Evolutionary conservation across 2,888 invertebrate species (phyloP).

Genomic region (Sympetrum striolatum): DNA sequence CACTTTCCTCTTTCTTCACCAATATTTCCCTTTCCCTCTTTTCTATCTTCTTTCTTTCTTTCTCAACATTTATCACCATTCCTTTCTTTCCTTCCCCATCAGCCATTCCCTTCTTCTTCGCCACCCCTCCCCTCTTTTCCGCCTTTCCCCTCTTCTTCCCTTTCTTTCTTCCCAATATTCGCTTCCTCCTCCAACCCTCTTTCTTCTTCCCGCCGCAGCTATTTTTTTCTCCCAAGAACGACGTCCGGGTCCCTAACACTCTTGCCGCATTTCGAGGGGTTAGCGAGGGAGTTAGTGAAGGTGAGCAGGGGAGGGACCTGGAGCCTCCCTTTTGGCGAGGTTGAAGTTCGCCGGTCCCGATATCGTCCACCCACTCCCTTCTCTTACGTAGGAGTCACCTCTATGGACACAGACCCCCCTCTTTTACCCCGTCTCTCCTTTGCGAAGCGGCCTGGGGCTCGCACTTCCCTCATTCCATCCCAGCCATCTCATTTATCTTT

Average conservation of each 20-base stretch:
- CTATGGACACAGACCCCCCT: background rate
- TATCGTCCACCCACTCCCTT: background rate
- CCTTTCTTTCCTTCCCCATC: too few relatives aligned
- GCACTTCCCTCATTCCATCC: background rate
- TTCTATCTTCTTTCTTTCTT: too few relatives aligned
- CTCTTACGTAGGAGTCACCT: background rate
- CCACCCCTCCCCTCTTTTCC: too few relatives aligned
- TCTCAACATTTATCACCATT: too few relatives aligned
- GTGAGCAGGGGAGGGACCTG: background rate
- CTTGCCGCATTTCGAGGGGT: conserved; percentile 12
- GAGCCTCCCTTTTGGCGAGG: conserved; percentile 3
- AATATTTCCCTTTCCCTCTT: too few relatives aligned
- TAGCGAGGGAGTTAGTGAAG: background rate
- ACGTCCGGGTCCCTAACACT: background rate
- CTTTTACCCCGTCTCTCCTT: background rate
- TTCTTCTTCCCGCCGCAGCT: background rate
- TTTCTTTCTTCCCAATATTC: too few relatives aligned
- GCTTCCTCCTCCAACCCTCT: background rate
- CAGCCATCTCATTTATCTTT: background rate
- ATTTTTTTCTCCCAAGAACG: background rate
- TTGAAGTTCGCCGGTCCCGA: conserved; percentile 13
- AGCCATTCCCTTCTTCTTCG: too few relatives aligned
- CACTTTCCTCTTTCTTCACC: too few relatives aligned
- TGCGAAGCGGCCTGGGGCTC: background rate
- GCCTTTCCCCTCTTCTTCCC: too few relatives aligned